Conservation (phyloP, 1,140 invertebrate genomes). For the Probaryconus sp. region DNA sequence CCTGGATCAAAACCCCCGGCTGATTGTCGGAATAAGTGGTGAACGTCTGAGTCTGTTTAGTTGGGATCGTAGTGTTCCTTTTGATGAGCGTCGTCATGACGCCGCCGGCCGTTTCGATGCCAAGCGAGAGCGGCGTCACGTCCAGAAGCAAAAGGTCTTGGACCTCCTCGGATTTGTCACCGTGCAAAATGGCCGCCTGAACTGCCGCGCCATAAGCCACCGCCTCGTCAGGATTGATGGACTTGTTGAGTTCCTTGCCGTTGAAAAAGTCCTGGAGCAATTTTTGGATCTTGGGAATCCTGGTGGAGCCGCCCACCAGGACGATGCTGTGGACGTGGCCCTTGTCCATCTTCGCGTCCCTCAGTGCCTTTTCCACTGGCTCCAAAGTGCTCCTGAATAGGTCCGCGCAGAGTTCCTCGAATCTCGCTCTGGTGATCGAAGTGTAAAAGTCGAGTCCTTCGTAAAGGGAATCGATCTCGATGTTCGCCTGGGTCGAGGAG, state of each 20-base stretch:
- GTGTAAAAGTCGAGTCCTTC: slow-evolving; percentile 88
- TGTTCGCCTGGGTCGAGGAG: slow-evolving; percentile 85
- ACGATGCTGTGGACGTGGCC: slow-evolving; percentile 80
- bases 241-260: slow-evolving; percentile 84
- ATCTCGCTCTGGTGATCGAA: slow-evolving; percentile 84
- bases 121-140: slow-evolving; percentile 82
- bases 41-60: slow-evolving; percentile 83
- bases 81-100: slow-evolving; percentile 84
- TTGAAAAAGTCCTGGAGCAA: slow-evolving; percentile 82
- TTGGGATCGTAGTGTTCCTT: slow-evolving; percentile 83
- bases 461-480: slow-evolving; percentile 87
- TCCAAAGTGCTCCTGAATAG: slow-evolving; percentile 82
- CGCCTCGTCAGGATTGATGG: slow-evolving; percentile 87
- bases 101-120: slow-evolving; percentile 83
- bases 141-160: slow-evolving; percentile 88
- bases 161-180: slow-evolving; percentile 78
- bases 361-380: slow-evolving; percentile 84
- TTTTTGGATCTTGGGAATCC: slow-evolving; percentile 82
- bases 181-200: slow-evolving; percentile 84
- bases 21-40: slow-evolving; percentile 86
- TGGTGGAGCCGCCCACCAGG: slow-evolving; percentile 81
- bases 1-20: slow-evolving; percentile 84
- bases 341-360: slow-evolving; percentile 86
- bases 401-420: slow-evolving; percentile 85
- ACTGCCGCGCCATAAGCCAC: slow-evolving; percentile 87